Conservation (phyloP, 2,797 vertebrate genomes). For the Channallabes apus region DNA sequence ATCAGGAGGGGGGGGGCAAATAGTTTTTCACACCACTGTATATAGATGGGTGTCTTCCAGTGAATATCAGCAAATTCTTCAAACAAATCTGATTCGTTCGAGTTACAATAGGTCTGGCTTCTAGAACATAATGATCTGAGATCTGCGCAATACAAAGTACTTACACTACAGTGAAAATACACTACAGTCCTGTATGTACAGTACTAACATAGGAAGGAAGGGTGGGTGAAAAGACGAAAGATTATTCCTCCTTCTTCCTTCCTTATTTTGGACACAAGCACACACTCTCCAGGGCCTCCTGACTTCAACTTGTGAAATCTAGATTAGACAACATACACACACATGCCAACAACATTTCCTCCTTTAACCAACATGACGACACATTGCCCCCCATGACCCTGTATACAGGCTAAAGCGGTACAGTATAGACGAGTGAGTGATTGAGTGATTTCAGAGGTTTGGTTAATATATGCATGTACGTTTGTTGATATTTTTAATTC, state of each 20-base stretch:
- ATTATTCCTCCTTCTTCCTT: too few species aligned
- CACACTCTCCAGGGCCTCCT: not conserved
- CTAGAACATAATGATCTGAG: not conserved
- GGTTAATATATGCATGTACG: too few species aligned
- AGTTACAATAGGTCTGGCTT: not conserved
- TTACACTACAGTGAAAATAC: not conserved
- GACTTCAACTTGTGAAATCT: not conserved
- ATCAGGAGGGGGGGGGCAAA: too few species aligned
- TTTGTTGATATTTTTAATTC: too few species aligned
- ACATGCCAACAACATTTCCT: not conserved
- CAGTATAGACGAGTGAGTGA: too few species aligned
- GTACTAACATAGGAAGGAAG: too few species aligned
- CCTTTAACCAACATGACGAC: conserved; percentile 13
- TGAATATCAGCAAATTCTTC: not conserved
- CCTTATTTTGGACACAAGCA: not conserved
- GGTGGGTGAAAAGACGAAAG: too few species aligned
- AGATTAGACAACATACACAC: not conserved
- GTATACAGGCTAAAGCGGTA: too few species aligned
- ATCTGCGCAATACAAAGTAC: not conserved
- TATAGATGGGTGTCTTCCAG: not conserved
- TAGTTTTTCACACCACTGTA: too few species aligned
- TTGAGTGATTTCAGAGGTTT: too few species aligned
- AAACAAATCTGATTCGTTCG: not conserved
- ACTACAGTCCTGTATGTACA: too few species aligned
- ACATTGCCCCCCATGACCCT: not conserved